These are phyloP conservation scores for Synchiropus splendidus DNA, from an alignment of 2,113 vertebrate genomes.

Conservation along the genomic window DNA sequence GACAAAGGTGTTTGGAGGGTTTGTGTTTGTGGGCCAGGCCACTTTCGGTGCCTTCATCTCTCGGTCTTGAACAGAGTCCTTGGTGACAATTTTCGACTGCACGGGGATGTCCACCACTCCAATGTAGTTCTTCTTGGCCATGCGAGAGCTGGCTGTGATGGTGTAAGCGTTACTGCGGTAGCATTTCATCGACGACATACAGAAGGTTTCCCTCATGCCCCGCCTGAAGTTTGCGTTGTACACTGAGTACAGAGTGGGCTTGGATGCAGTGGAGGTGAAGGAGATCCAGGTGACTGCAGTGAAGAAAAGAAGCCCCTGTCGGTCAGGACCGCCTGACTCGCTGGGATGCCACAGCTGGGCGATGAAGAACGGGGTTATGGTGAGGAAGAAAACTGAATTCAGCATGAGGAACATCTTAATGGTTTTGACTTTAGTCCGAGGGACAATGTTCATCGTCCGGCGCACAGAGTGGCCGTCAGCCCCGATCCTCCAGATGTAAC, in stretches of 20 bases:
- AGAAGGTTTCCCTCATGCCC: conserved; percentile 90
- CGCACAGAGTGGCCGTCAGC: conserved; percentile 77
- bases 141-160: conserved; percentile 86
- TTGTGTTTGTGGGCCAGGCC: conserved; percentile 84
- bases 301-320: conserved; percentile 74
- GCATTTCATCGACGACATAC: conserved; percentile 94
- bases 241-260: conserved; percentile 79
- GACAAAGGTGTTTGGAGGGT: conserved; percentile 87
- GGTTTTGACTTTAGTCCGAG: conserved; percentile 92
- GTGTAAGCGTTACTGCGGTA: conserved; percentile 95
- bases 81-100: conserved; percentile 65
- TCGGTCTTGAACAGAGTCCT: conserved; percentile 82
- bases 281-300: conserved; percentile 72
- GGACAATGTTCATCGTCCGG: conserved; percentile 86
- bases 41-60: conserved; percentile 73
- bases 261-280: conserved; percentile 87
- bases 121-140: conserved; percentile 90
- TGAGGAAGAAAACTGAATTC: conserved; percentile 77
- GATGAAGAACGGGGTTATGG: conserved; percentile 83
- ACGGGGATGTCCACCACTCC: conserved; percentile 79
- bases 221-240: conserved; percentile 86
- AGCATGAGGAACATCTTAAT: conserved; percentile 93
- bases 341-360: conserved; percentile 83
- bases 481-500: conserved; percentile 88
- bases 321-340: conserved; percentile 46